Evolutionary conservation across 2,113 vertebrate genomes (phyloP).

Genomic region (Calidris pugnax): DNA sequence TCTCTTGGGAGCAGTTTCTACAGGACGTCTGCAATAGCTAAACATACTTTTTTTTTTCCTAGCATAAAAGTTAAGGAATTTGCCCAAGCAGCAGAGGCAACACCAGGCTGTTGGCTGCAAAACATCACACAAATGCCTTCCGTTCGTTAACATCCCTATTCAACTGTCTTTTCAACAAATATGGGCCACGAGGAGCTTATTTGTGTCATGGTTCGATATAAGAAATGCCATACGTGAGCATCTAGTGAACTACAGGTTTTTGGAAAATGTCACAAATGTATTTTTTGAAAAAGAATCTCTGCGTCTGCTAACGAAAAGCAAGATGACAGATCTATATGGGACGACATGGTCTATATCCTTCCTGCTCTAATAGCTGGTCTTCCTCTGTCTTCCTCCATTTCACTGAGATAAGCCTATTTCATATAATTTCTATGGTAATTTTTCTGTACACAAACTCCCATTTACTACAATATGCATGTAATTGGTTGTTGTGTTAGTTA

Average conservation of each 20-base stretch:
- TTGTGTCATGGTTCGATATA: not conserved
- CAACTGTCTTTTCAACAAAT: not conserved
- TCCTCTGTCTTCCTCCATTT: not conserved
- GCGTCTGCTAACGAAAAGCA: not conserved
- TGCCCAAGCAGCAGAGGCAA: not conserved
- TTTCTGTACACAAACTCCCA: slow-evolving; percentile 4
- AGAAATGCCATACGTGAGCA: not conserved
- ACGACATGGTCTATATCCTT: not conserved
- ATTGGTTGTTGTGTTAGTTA: slow-evolving; percentile 18
- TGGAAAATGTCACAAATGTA: not conserved
- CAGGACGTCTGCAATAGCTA: not conserved
- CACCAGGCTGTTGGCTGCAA: not conserved
- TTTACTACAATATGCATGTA: not conserved
- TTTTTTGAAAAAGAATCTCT: not conserved
- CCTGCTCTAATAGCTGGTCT: not conserved
- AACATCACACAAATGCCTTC: not conserved
- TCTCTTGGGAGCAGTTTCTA: not conserved
- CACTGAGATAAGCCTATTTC: not conserved
- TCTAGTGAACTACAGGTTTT: not conserved
- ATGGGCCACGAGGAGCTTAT: not conserved
- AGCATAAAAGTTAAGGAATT: not conserved
- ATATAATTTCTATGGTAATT: not conserved
- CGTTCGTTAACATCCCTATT: not conserved
- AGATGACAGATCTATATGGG: not conserved
- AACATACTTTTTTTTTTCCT: not conserved